phyloP scores from a whole-genome alignment of 1,140 invertebrate genomes.

The Plutomurus gul region DNA sequence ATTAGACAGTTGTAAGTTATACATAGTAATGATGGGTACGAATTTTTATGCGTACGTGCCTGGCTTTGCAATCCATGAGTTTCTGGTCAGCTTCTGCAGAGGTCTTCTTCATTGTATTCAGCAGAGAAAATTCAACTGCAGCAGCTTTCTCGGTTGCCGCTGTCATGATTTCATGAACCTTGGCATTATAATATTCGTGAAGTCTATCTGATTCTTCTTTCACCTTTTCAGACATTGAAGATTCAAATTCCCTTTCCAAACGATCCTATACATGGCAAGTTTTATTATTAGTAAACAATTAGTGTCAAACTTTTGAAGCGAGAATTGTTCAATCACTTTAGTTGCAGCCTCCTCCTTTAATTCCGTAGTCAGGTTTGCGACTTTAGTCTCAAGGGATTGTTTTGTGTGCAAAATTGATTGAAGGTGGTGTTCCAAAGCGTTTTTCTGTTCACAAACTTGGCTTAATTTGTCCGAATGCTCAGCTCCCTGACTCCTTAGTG shows the following conservation, averaged over 20 bases:
- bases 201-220: conserved; percentile 37
- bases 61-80: conserved; percentile 34
- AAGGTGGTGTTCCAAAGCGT: conserved; percentile 13
- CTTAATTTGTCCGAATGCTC: conserved; percentile 20
- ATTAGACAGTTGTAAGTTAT: too few relatives aligned
- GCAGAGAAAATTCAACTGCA: background rate
- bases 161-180: conserved; percentile 35
- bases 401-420: background rate
- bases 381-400: conserved; percentile 22
- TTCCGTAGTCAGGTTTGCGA: background rate
- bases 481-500: background rate
- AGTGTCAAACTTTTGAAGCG: too few relatives aligned
- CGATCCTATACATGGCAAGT: background rate
- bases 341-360: conserved; percentile 8
- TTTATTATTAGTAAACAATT: background rate
- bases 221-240: background rate
- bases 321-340: conserved; percentile 31
- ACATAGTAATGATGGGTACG: too few relatives aligned
- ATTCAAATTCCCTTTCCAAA: background rate
- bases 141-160: conserved; percentile 21
- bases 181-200: conserved; percentile 41
- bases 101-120: background rate
- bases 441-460: conserved; percentile 16
- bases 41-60: conserved; percentile 30
- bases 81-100: conserved; percentile 31